phyloP scores from a whole-genome alignment of 2,113 vertebrate genomes.

The Phalacrocorax carbo region DNA sequence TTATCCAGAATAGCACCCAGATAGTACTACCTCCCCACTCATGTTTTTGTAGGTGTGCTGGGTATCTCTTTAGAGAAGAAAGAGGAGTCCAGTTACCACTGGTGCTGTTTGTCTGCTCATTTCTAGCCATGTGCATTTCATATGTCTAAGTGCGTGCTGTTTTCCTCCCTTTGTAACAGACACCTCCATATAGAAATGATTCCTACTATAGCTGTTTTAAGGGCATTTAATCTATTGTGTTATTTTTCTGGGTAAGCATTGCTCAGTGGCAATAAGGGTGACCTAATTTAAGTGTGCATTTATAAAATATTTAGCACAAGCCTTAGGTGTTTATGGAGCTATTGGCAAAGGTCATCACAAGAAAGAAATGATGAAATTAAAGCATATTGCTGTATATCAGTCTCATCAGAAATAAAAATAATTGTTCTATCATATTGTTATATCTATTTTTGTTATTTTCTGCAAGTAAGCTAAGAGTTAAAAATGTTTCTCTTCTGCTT shows the following conservation, averaged over 20 bases:
- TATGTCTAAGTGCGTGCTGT: not conserved
- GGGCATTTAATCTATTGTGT: not conserved
- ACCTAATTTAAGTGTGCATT: not conserved
- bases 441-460: not conserved
- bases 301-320: not conserved
- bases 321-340: not conserved
- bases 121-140: not conserved
- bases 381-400: not conserved
- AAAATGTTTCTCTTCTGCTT: slow-evolving; percentile 18
- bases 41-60: not conserved
- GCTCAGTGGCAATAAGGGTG: not conserved
- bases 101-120: not conserved
- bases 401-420: not conserved
- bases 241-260: not conserved
- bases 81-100: not conserved
- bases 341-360: not conserved
- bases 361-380: not conserved
- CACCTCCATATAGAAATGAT: not conserved
- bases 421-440: not conserved
- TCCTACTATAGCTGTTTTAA: not conserved
- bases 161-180: not conserved
- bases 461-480: not conserved
- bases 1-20: not conserved
- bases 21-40: not conserved
- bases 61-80: not conserved